Evolutionary conservation across 2,797 vertebrate species (phyloP), one percentile per base, ranked within the genome.

Genomic region (Halcyon smyrnensis): DNA sequence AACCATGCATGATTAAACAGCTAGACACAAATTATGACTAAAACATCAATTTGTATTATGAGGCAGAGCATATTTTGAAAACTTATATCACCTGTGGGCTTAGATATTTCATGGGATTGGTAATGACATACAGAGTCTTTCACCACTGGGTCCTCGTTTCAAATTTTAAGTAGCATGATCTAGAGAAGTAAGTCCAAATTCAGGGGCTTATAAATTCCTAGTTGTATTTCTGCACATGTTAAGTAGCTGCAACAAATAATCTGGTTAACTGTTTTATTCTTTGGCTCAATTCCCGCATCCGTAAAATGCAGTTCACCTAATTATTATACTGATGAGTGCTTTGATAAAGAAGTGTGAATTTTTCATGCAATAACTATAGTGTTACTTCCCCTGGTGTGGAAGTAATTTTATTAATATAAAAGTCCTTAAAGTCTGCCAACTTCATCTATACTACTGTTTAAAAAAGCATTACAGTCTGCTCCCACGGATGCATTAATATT

Each of bases 71-170:
- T 56, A 79, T 46, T 76, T 85, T 51, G 54, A 76, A 67, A 87
- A 84, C 54, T 43, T 70, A 36, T 60, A 86, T 76, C 41, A 84
- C 24, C 48, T 51, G 75, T 89, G 84, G 78, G 89, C 79, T 27
- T 68, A 80, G 65, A 34, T 39, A 78, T 41, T 85, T 80, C 69
- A 62, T 13, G 19, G 91, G 93, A 94, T 92, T 94, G 53, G 82
- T 95, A 97, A 96, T 95, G 93, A 86, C 57, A 93, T 93, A 97
- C 95, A 96, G 95, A 97, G 93, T 91, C 65, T 94, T 87, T 95
- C 89, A 94, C 65, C 79, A 63, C 28, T 62, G 50, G 13, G 32
- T 59, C 37, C 36, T 50, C 8, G 2, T 48, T 83, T 43, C 62
- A 69, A 63, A 87, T 37, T 51, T 83, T 76, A 75, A 83, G 24